Evolutionary conservation across 2,113 vertebrate genomes (phyloP).

Genomic region (Antigone vipio): DNA sequence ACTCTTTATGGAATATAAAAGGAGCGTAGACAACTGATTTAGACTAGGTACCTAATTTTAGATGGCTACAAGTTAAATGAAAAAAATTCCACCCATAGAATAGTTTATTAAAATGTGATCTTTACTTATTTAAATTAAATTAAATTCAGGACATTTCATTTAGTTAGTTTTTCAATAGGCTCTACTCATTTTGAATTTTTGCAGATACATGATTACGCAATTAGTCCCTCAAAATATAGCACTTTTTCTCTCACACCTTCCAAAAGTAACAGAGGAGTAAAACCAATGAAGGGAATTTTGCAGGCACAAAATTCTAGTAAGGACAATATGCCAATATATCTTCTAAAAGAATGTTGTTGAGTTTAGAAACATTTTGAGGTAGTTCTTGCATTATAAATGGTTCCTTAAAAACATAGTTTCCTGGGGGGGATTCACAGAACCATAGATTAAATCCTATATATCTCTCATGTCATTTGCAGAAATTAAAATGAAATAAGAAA

Average conservation of each 20-base stretch:
- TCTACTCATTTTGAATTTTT: not conserved
- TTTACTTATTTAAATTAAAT: not conserved
- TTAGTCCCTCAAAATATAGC: not conserved
- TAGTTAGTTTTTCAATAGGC: not conserved
- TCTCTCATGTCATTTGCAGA: not conserved
- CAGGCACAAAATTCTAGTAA: not conserved
- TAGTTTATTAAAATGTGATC: not conserved
- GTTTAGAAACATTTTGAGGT: not conserved
- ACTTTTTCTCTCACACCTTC: not conserved
- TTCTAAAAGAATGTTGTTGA: not conserved
- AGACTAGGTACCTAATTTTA: not conserved
- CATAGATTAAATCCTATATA: not conserved
- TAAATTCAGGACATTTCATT: not conserved
- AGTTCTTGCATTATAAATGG: not conserved
- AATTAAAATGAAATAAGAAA: not conserved
- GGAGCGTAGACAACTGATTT: not conserved
- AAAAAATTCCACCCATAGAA: not conserved
- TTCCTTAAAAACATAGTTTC: not conserved
- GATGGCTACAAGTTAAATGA: not conserved
- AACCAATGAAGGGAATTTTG: not conserved
- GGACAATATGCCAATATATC: not conserved
- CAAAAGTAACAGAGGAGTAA: not conserved
- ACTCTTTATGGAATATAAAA: not conserved
- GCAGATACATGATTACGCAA: not conserved
- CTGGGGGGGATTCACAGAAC: not conserved